Evolutionary conservation across 2,888 invertebrate genomes (phyloP), one percentile per base, ranked within the genome.

Genomic region (Alsophila aescularia): DNA sequence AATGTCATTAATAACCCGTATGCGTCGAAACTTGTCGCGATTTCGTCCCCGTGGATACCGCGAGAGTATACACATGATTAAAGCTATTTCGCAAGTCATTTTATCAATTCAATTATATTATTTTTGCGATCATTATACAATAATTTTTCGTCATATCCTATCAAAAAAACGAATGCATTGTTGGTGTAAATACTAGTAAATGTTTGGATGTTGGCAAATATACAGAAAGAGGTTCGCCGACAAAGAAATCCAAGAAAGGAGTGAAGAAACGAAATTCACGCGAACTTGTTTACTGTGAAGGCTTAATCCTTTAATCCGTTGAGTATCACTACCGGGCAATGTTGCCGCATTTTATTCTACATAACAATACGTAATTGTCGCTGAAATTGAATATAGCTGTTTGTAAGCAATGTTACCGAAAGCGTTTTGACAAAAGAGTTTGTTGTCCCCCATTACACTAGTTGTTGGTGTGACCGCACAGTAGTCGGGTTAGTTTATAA

Each of bases 1-100:
- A 83, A 79, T 84, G 69, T 86, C 90, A 91, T 90, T 90, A 87
- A 90, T 91, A 89, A 90, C 82, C 82, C 81, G 83, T 80, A 79
- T 83, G 78, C 77, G 79, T 60, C 60, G 52, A 52, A 58, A 87
- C 87, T 90, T 87, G 87, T 86, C 79, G 84, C 83, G 79, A 86
- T 83, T 83, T 72, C 67, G 63, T 66, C 53, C 58, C 69, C 64
- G 67, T 59, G 65, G 64, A 65, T 45, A 49, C 36, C 58, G 36
- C 55, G 51, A 54, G 43, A 62, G 27, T 35, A 35, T n/a, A 62
- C 58, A 62, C 58, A 55, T 58, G 52, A 50, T 58, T 47, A 52
- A 32, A 24, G 41, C 34, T 42, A 54, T 62, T 64, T 54, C 52
- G 79, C 79, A 72, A 73, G 72, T 77, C 75, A 79, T 64, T 64